Evolutionary conservation across 2,797 vertebrate species (phyloP).

Genomic region (Rhynchonycteris naso): DNA sequence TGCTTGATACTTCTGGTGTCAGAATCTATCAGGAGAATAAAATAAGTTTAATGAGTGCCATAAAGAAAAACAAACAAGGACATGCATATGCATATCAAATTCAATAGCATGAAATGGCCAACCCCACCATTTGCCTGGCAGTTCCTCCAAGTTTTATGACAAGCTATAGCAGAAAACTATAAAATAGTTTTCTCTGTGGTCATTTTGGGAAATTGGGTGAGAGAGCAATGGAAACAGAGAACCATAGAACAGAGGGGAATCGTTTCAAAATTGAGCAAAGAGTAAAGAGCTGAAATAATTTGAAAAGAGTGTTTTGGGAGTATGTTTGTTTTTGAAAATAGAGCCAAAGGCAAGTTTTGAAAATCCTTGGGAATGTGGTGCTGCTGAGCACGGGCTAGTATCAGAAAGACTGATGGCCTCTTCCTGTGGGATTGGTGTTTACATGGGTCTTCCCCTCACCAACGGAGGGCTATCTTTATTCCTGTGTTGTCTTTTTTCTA

Average conservation of each 20-base stretch:
- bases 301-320: not conserved
- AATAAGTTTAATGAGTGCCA: conserved; percentile 1
- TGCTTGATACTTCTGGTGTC: not conserved
- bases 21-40: conserved; percentile 41
- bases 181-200: conserved; percentile 24
- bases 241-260: not conserved
- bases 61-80: conserved; percentile 5
- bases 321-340: not conserved
- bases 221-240: conserved; percentile 1
- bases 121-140: not conserved
- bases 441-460: not conserved
- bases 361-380: not conserved
- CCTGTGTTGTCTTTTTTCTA: not conserved
- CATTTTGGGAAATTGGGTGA: conserved; percentile 25
- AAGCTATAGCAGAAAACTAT: not conserved
- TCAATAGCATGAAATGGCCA: conserved; percentile 42
- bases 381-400: not conserved
- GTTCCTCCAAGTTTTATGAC: conserved; percentile 52
- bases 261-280: not conserved
- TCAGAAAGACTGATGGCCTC: not conserved
- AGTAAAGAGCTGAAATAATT: not conserved
- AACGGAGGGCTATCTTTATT: not conserved
- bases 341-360: not conserved
- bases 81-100: not conserved
- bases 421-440: not conserved